A percentile compares a stretch with the other conserved stretches of the same genome.
Conservation (phyloP, 1,140 invertebrate genomes). For the Drosophila teissieri region DNA sequence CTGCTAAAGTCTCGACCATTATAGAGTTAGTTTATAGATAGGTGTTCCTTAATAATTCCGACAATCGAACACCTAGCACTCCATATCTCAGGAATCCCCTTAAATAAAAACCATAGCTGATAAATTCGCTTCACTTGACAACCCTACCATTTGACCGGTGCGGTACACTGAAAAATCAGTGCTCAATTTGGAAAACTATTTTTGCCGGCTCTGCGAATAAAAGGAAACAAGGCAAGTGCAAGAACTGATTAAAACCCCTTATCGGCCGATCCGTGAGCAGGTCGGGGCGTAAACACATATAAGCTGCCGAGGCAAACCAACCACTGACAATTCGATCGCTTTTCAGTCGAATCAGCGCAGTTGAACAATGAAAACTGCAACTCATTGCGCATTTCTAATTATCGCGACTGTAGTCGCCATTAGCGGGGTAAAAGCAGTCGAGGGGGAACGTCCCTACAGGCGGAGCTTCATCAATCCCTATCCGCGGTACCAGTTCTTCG, state of each 20-base stretch:
- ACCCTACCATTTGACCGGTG: conserved; percentile 1
- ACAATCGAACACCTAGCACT: no score
- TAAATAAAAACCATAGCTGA: background rate
- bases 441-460: conserved; percentile 38
- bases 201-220: conserved; percentile 22
- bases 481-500: conserved; percentile 61
- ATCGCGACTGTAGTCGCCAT: conserved; percentile 13
- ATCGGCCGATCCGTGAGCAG: conserved; percentile 37
- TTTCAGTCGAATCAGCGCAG: conserved; percentile 17
- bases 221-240: conserved; percentile 6
- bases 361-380: conserved; percentile 69
- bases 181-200: background rate
- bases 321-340: conserved; percentile 1
- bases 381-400: conserved; percentile 58
- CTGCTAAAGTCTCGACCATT: no score
- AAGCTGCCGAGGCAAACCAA: conserved; percentile 3
- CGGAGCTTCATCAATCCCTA: conserved; percentile 80
- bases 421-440: background rate
- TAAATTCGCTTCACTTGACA: background rate
- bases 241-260: conserved; percentile 26
- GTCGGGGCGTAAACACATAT: conserved; percentile 21
- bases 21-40: no score
- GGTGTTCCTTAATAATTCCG: no score
- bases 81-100: background rate
- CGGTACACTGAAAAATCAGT: conserved; percentile 21